Evolutionary conservation across 2,113 vertebrate species (phyloP).

Genomic region (Fregata magnificens): DNA sequence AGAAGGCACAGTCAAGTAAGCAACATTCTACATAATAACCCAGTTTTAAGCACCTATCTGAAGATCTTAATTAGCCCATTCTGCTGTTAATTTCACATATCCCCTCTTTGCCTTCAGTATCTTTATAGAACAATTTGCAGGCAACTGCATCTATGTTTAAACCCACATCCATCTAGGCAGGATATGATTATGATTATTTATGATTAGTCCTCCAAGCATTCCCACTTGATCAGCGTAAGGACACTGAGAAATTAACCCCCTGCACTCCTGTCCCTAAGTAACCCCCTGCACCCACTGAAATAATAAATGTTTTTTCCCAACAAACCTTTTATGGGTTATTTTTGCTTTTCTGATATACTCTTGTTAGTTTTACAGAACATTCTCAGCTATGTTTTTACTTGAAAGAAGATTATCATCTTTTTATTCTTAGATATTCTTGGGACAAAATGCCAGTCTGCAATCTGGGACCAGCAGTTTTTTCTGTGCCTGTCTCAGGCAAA

Average conservation of each 20-base stretch:
- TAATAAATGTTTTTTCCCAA: background rate
- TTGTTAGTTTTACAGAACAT: background rate
- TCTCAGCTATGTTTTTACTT: background rate
- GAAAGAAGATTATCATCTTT: background rate
- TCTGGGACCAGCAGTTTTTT: fast-evolving
- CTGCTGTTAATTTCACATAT: constrained; percentile 49
- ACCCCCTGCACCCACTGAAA: background rate
- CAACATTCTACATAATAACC: background rate
- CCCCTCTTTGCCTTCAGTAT: constrained; percentile 25
- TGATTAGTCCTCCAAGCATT: constrained; percentile 41
- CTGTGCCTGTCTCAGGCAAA: background rate
- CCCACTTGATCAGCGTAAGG: background rate
- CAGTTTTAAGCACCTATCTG: constrained; percentile 40
- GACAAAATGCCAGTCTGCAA: background rate
- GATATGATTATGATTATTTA: constrained; percentile 53
- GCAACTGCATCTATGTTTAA: constrained; percentile 39
- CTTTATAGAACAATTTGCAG: constrained; percentile 26
- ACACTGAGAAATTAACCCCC: background rate
- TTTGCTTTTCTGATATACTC: background rate
- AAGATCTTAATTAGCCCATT: constrained; percentile 60
- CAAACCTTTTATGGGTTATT: background rate
- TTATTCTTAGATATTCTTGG: background rate
- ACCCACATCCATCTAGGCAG: constrained; percentile 18
- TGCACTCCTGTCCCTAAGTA: background rate
- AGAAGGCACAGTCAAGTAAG: background rate